Evolutionary conservation across 2,113 vertebrate species (phyloP).

Genomic region (Cathartes aura): DNA sequence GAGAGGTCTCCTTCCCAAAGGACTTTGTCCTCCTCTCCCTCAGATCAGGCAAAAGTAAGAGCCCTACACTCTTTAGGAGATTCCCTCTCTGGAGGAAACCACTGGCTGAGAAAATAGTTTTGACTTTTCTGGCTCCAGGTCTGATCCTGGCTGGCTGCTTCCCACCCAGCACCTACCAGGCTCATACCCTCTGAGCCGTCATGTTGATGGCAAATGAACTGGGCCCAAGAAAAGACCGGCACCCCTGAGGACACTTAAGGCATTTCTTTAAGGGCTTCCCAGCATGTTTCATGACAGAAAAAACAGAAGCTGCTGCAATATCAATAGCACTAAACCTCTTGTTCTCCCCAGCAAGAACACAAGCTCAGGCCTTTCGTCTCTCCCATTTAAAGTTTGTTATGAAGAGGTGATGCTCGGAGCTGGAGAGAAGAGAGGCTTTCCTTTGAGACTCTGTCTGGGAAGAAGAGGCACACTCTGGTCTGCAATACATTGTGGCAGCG

Average conservation of each 20-base stretch:
- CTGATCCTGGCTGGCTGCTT: neutral
- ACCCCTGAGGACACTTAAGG: neutral
- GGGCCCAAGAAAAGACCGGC: neutral
- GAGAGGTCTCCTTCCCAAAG: neutral
- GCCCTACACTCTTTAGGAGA: neutral
- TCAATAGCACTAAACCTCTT: neutral
- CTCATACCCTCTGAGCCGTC: neutral
- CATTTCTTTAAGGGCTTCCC: neutral
- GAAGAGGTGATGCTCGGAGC: neutral
- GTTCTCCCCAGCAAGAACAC: neutral
- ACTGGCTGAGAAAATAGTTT: neutral
- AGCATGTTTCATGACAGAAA: fast-evolving
- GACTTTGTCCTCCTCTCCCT: neutral
- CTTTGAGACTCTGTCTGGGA: neutral
- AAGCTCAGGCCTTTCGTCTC: neutral
- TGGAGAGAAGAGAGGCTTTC: neutral
- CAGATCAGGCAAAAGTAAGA: neutral
- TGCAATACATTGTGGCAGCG: fast-evolving
- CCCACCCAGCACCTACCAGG: neutral
- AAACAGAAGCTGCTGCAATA: neutral
- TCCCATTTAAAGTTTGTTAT: neutral
- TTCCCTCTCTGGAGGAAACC: neutral
- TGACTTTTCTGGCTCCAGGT: neutral
- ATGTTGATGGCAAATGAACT: neutral
- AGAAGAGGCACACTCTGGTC: neutral